Evolutionary conservation across 2,888 invertebrate genomes (phyloP).

Genomic region (Plagiodera versicolora): DNA sequence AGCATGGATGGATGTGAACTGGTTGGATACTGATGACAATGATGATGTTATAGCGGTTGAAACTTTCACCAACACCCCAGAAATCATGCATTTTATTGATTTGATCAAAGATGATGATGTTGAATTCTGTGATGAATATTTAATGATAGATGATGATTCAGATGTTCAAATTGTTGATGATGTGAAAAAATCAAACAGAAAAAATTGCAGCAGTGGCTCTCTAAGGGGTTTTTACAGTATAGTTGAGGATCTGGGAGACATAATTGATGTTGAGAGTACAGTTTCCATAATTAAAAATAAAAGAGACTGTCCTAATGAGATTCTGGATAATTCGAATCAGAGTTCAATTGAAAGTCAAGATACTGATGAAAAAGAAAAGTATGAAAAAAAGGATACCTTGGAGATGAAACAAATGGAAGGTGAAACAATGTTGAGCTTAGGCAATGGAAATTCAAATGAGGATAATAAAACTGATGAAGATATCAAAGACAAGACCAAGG

Average conservation of each 20-base stretch:
- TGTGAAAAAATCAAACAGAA: neutral
- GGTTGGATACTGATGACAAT: constrained; percentile 47
- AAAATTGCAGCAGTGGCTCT: neutral
- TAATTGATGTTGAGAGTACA: constrained; percentile 21
- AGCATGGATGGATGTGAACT: constrained; percentile 52
- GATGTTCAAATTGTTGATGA: neutral
- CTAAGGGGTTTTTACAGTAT: constrained; percentile 4
- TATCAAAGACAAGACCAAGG: neutral
- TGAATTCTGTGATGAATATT: constrained; percentile 42
- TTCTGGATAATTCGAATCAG: neutral
- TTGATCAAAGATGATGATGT: constrained; percentile 40
- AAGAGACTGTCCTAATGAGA: neutral
- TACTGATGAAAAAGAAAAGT: neutral
- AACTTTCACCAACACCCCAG: constrained; percentile 27
- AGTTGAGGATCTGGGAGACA: constrained; percentile 27
- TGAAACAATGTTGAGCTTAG: neutral
- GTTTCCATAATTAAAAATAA: neutral
- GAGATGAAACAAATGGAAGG: neutral
- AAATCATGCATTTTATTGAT: constrained; percentile 35
- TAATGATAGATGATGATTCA: constrained; percentile 34
- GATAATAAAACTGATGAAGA: neutral
- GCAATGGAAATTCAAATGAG: neutral
- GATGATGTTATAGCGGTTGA: constrained; percentile 37
- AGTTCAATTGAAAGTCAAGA: neutral
- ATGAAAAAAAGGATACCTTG: neutral